Conservation (phyloP, 2,113 vertebrate genomes). For the Amblyopsis rosae region DNA sequence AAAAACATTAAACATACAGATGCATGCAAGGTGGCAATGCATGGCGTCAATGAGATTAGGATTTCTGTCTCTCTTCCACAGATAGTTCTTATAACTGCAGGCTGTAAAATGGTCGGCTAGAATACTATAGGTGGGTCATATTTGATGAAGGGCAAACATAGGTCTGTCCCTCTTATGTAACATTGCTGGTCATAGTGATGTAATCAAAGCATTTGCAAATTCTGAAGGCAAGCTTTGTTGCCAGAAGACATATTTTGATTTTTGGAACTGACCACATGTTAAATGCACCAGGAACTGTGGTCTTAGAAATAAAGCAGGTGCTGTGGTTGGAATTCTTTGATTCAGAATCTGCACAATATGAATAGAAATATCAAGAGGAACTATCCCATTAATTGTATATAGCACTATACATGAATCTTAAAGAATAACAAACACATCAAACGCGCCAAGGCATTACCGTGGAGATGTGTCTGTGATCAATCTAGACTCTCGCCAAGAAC, state of each 20-base stretch:
- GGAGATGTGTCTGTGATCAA: neutral
- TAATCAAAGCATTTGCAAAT: constrained; percentile 19
- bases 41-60: too few relatives aligned
- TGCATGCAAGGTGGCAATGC: too few relatives aligned
- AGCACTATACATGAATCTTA: too few relatives aligned
- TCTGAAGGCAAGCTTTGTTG: constrained; percentile 9
- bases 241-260: constrained; percentile 45
- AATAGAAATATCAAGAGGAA: too few relatives aligned
- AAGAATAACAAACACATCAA: too few relatives aligned
- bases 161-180: constrained; percentile 35
- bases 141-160: constrained; percentile 19
- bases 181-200: constrained; percentile 29
- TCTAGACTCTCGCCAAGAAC: constrained; percentile 23
- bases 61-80: too few relatives aligned
- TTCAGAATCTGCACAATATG: neutral
- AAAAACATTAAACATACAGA: too few relatives aligned
- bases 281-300: neutral
- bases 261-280: constrained; percentile 20
- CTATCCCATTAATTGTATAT: too few relatives aligned
- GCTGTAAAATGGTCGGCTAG: constrained; percentile 26
- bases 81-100: constrained; percentile 6
- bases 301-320: constrained; percentile 18
- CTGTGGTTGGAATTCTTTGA: neutral
- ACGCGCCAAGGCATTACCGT: too few relatives aligned
- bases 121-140: constrained; percentile 15